Percentiles rank a stretch among this genome's conserved stretches.
Conservation (phyloP, 2,888 invertebrate species). For the Chirona hameri region DNA sequence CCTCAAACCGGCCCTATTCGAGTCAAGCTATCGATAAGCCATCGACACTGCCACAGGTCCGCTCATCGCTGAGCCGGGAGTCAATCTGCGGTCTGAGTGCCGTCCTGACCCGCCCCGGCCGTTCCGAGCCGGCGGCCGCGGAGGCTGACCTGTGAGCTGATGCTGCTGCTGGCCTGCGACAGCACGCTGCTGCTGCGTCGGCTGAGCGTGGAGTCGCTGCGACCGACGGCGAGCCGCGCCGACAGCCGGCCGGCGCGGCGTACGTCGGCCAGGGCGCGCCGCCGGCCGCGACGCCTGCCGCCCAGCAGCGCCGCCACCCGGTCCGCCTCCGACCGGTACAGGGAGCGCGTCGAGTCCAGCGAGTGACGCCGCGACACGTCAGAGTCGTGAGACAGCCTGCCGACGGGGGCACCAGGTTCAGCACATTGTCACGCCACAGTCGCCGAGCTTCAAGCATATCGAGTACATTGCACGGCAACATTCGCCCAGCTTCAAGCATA, state of each 20-base stretch:
- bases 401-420: too few species aligned
- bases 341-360: constrained; percentile 61
- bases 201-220: constrained; percentile 30
- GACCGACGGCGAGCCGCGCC: neutral
- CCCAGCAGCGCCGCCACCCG: constrained; percentile 32
- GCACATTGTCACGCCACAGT: too few species aligned
- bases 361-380: constrained; percentile 65
- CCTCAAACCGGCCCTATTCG: too few species aligned
- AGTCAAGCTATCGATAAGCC: too few species aligned
- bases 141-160: constrained; percentile 7
- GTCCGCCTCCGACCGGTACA: constrained; percentile 38
- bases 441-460: too few species aligned
- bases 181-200: constrained; percentile 36
- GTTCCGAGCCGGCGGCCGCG: too few species aligned
- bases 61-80: neutral
- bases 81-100: too few species aligned
- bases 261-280: constrained; percentile 26
- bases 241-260: constrained; percentile 29
- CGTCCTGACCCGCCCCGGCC: too few species aligned
- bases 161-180: constrained; percentile 37
- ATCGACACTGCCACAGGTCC: constrained; percentile 22
- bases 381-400: constrained; percentile 75
- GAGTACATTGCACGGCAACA: too few species aligned
- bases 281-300: constrained; percentile 26
- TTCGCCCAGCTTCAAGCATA: too few species aligned